Conservation (phyloP, 2,888 invertebrate genomes). For the Pristionchus mayeri region DNA sequence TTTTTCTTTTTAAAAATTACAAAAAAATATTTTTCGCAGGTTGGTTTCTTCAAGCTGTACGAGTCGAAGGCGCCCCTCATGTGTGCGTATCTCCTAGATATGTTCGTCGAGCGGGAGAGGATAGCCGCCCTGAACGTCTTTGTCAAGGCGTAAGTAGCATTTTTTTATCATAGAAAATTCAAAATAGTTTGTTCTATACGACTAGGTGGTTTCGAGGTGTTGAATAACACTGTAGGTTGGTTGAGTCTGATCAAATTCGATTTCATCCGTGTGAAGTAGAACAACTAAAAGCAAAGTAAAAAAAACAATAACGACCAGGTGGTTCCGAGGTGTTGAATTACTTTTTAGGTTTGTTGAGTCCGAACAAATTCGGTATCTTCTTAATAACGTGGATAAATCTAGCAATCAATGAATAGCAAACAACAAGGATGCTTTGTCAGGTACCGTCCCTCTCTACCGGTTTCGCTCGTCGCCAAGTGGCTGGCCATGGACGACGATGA, state of each 20-base stretch:
- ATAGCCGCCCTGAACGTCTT: slow-evolving; percentile 91
- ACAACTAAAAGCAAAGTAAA: no score
- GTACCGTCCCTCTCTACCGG: slow-evolving; percentile 89
- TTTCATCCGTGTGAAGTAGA: no score
- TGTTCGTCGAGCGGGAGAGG: slow-evolving; percentile 96
- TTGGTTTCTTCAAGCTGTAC: slow-evolving; percentile 89
- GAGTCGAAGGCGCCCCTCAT: slow-evolving; percentile 87
- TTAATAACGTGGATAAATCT: no score
- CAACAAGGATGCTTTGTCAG: slow-evolving; percentile 60
- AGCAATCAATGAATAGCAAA: no score
- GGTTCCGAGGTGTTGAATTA: no score
- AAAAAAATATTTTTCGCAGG: no score
- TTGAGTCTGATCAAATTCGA: no score
- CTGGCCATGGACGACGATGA: slow-evolving; percentile 89
- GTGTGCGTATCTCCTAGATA: slow-evolving; percentile 96
- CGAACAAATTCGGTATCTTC: no score
- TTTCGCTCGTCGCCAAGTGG: slow-evolving; percentile 89
- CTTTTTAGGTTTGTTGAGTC: no score
- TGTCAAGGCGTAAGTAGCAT: slow-evolving; percentile 93
- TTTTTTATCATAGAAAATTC: neutral
- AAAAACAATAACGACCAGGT: no score
- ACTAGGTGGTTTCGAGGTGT: neutral
- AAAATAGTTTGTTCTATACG: neutral
- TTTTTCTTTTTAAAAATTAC: no score
- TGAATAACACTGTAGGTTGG: no score